Evolutionary conservation across 1,140 invertebrate species (phyloP).

Genomic region (Ectropis grisescens): DNA sequence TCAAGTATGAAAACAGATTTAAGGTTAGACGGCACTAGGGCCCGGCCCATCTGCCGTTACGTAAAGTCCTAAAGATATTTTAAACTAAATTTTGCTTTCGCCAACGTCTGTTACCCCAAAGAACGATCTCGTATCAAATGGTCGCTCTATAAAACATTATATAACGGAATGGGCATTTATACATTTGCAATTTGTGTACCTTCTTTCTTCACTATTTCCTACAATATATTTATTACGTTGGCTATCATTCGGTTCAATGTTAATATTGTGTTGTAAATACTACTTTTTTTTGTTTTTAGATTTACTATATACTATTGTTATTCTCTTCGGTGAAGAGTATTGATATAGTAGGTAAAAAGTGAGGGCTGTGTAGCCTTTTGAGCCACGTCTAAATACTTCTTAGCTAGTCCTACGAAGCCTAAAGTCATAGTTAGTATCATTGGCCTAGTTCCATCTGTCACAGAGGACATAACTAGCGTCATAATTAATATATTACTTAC

Average conservation of each 20-base stretch:
- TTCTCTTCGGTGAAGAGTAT: slow-evolving; percentile 4
- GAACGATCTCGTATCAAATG: too few relatives aligned
- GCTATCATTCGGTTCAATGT: slow-evolving; percentile 28
- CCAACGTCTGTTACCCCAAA: too few relatives aligned
- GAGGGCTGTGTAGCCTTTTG: not conserved
- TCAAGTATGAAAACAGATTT: slow-evolving; percentile 39
- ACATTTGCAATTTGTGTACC: slow-evolving; percentile 41
- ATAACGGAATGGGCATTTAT: slow-evolving; percentile 57
- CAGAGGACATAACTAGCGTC: too few relatives aligned
- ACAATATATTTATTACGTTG: slow-evolving; percentile 40
- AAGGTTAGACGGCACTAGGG: slow-evolving; percentile 51
- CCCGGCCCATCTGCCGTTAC: too few relatives aligned
- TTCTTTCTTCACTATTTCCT: slow-evolving; percentile 33
- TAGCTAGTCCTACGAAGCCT: too few relatives aligned
- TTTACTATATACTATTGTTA: slow-evolving; percentile 46
- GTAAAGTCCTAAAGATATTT: too few relatives aligned
- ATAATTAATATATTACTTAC: too few relatives aligned
- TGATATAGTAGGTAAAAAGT: not conserved
- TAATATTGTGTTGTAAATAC: slow-evolving; percentile 42
- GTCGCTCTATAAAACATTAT: too few relatives aligned
- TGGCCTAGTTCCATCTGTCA: too few relatives aligned
- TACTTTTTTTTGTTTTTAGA: slow-evolving; percentile 33
- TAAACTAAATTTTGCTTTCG: too few relatives aligned
- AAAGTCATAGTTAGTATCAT: too few relatives aligned
- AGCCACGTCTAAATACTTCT: not conserved